phyloP scores from a whole-genome alignment of 2,888 invertebrate genomes.

The Drosophila affinis region DNA sequence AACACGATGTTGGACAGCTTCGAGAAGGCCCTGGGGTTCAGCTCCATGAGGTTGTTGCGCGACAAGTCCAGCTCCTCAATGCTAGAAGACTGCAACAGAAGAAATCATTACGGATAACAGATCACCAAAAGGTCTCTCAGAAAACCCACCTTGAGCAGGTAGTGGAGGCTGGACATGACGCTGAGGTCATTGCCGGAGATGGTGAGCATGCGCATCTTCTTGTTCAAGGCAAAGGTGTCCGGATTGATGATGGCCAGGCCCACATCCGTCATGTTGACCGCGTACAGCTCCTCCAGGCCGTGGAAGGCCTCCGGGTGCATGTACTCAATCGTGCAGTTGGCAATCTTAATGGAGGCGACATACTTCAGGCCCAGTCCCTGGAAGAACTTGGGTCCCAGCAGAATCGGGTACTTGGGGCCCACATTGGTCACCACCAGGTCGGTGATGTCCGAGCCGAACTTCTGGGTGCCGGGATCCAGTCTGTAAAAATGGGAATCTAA shows the following conservation, averaged over 20 bases:
- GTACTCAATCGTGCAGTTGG: constrained; percentile 88
- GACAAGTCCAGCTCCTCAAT: constrained; percentile 90
- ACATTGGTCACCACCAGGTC: constrained; percentile 88
- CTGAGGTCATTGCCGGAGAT: constrained; percentile 88
- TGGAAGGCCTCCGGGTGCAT: constrained; percentile 89
- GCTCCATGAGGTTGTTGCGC: constrained; percentile 87
- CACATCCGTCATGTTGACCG: constrained; percentile 89
- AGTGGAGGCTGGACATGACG: constrained; percentile 81
- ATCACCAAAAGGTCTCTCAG: accelerated
- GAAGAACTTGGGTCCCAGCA: constrained; percentile 87
- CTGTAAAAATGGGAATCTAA: constrained; percentile 46
- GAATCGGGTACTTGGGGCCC: constrained; percentile 85
- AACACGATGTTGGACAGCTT: constrained; percentile 88
- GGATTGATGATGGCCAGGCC: constrained; percentile 88
- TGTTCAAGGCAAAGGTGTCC: constrained; percentile 88
- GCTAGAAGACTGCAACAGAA: constrained; percentile 84
- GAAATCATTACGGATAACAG: background rate
- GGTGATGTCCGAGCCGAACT: constrained; percentile 87
- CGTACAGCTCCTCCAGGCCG: constrained; percentile 87
- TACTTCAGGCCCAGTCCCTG: constrained; percentile 87
- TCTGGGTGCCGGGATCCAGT: constrained; percentile 87
- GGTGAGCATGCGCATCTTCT: constrained; percentile 87
- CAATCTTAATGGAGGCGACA: constrained; percentile 88
- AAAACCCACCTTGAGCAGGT: constrained; percentile 76
- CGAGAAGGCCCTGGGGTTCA: constrained; percentile 87